phyloP scores from a whole-genome alignment of 2,888 invertebrate genomes.

The Norana najaformis region DNA sequence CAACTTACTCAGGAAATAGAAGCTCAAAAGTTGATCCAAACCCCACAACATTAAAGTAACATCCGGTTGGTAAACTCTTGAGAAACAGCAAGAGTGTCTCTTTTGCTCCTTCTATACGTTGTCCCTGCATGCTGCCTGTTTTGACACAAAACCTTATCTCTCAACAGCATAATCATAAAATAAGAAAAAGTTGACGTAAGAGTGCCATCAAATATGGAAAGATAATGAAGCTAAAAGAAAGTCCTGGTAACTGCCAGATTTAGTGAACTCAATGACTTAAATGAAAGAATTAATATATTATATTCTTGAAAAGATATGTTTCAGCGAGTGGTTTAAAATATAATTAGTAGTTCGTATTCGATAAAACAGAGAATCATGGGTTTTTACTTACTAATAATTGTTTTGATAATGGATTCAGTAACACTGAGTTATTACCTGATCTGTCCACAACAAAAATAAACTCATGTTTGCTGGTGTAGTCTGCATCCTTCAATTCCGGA shows the following conservation, averaged over 20 bases:
- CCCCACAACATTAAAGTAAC: conserved; percentile 51
- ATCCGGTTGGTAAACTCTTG: conserved; percentile 53
- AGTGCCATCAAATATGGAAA: not conserved
- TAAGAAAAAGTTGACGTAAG: not conserved
- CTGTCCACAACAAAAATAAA: conserved; percentile 41
- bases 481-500: conserved; percentile 29
- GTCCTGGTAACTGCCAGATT: not conserved
- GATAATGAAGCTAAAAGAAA: not conserved
- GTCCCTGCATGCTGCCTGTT: conserved; percentile 49
- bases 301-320: not conserved
- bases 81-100: conserved; percentile 51
- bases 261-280: not conserved
- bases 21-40: conserved; percentile 49
- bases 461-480: conserved; percentile 33
- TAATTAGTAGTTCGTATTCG: not conserved
- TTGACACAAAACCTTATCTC: not conserved
- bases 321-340: not conserved
- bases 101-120: conserved; percentile 48
- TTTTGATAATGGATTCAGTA: not conserved
- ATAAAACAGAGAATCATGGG: not conserved
- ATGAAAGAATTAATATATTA: not conserved
- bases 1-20: conserved; percentile 49
- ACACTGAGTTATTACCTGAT: conserved; percentile 35
- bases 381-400: not conserved
- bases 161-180: not conserved